Percentiles rank a stretch among this genome's conserved stretches.
Evolutionary conservation across 30 jellyfish, hydroid and myxozoan genomes (phyloP).

Genomic region (Sanderia malayensis): DNA sequence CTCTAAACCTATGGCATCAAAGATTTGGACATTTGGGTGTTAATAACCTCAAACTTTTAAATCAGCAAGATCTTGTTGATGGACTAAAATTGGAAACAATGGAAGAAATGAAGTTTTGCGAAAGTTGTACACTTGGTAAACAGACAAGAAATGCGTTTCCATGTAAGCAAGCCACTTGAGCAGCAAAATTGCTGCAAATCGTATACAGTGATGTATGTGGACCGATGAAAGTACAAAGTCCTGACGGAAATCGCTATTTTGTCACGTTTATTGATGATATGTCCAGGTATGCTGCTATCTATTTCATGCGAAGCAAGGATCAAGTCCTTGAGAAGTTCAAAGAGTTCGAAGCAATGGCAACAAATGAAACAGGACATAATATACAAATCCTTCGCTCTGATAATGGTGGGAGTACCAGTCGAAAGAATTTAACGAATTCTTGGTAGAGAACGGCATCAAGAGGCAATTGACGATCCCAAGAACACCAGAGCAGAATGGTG

Average conservation of each 20-base stretch:
- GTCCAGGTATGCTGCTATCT: slow-evolving; percentile 9
- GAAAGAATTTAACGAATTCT: slow-evolving; percentile 43
- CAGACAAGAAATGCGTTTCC: slow-evolving; percentile 29
- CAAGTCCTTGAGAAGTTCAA: slow-evolving; percentile 39
- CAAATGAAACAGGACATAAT: slow-evolving; percentile 28
- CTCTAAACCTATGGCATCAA: slow-evolving; percentile 46
- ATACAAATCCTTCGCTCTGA: slow-evolving; percentile 43
- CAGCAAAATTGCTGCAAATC: slow-evolving; percentile 33
- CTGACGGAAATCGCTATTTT: slow-evolving; percentile 49
- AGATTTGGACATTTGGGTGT: slow-evolving; percentile 48
- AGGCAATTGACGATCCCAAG: slow-evolving; percentile 47
- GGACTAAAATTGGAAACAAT: slow-evolving; percentile 9
- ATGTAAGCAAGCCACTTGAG: slow-evolving; percentile 31
- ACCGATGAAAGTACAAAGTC: slow-evolving; percentile 27
- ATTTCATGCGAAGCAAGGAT: slow-evolving; percentile 23
- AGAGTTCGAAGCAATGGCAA: slow-evolving; percentile 37
- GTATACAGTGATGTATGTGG: slow-evolving; percentile 75
- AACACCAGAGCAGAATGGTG: slow-evolving; percentile 74
- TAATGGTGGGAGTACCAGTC: slow-evolving; percentile 75
- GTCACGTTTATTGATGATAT: slow-evolving; percentile 36
- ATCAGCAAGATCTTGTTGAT: slow-evolving; percentile 26
- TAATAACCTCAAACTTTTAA: slow-evolving; percentile 1
- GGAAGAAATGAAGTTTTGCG: slow-evolving; percentile 20
- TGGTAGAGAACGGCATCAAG: slow-evolving; percentile 38
- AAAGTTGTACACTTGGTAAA: slow-evolving; percentile 39